A percentile compares a stretch with the other conserved stretches of the same genome.
phyloP scores from a whole-genome alignment of 2,888 invertebrate genomes.

The Tetanocera ferruginea region DNA sequence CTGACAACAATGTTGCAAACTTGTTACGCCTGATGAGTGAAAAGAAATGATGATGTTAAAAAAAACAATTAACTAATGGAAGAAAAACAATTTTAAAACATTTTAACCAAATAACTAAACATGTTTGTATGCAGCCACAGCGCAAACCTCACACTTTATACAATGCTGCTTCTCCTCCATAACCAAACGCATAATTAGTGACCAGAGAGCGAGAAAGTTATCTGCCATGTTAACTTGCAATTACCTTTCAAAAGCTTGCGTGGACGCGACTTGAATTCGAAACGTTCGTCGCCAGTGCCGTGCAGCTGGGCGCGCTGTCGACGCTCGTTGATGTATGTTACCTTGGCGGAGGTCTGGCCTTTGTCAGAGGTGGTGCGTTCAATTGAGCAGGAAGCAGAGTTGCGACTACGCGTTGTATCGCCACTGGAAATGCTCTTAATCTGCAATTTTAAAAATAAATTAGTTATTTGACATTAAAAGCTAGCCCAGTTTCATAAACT shows the following conservation, averaged over 20 bases:
- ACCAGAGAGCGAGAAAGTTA: neutral
- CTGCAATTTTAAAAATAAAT: constrained; percentile 47
- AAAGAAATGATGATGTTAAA: too few relatives aligned
- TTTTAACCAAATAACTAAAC: neutral
- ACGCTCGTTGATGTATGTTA: constrained; percentile 68
- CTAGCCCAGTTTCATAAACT: constrained; percentile 24
- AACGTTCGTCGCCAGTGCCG: constrained; percentile 60
- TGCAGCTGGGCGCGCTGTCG: constrained; percentile 62
- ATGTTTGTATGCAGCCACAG: neutral
- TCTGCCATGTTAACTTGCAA: neutral
- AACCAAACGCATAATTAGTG: neutral
- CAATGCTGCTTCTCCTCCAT: constrained; percentile 4
- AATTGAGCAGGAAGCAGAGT: constrained; percentile 68
- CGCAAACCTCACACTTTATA: neutral
- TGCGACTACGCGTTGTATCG: constrained; percentile 69
- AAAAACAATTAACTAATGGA: neutral
- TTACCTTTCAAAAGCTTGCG: constrained; percentile 69
- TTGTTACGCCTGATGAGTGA: too few relatives aligned
- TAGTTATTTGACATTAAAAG: neutral
- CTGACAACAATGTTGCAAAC: too few relatives aligned
- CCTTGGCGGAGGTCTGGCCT: constrained; percentile 63
- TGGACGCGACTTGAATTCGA: constrained; percentile 68
- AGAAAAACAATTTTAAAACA: neutral
- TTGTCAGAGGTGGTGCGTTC: constrained; percentile 68
- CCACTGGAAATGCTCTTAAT: constrained; percentile 69